Base-by-base conservation (phyloP, 1,140 invertebrate species). In the Neocloeon triangulifer region DNA sequence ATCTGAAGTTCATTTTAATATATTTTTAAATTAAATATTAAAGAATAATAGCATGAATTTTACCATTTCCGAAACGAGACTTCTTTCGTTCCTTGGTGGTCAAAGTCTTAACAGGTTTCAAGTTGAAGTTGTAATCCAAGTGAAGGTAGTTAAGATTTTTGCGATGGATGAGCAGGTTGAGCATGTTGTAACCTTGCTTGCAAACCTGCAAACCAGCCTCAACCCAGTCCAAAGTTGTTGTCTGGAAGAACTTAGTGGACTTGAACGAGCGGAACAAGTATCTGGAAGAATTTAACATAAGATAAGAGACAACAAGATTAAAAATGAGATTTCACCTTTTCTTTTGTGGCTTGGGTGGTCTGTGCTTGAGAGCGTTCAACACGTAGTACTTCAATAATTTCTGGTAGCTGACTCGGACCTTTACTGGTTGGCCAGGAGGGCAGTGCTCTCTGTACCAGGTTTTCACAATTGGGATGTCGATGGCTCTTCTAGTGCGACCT, bases 41-140 rank as follows among this genome's bases (percentile, higher is more conserved):
- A 23, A 23, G 8, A 9, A 23, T 8, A 34, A 34, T 12, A 10
- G 9, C 10, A 1, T 1, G 16, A 19, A 32, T 40, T 45, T 55
- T 50, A 77, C 73, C 91, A 69, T 99, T 99, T 56, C 94, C 95
- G 53, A 99, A 99, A 34, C 95, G 65, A 7, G 92, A 97, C 49
- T 99, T 99, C 57, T 99, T 99, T 53, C 95, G 71, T 50, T 99
- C 94, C 49, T 97, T 97, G 0, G 95, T 99, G 0, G 95, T 99
- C 19, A 99, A 59, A 0, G 95, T 99, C 53, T 99, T 99, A 0
- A 99, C 94, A 0, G 95, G 95, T 54, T 99, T 99, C 48, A 99
- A 64, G 53, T 99, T 99, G 49, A 99, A 99, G 56, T 99, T 99
- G 51, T 98, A 99, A 62, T 99, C 95, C 50, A 99, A 66, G 69